These are phyloP conservation scores for Troilus luridus DNA, from an alignment of 2,888 invertebrate genomes.

Conservation along the genomic window DNA sequence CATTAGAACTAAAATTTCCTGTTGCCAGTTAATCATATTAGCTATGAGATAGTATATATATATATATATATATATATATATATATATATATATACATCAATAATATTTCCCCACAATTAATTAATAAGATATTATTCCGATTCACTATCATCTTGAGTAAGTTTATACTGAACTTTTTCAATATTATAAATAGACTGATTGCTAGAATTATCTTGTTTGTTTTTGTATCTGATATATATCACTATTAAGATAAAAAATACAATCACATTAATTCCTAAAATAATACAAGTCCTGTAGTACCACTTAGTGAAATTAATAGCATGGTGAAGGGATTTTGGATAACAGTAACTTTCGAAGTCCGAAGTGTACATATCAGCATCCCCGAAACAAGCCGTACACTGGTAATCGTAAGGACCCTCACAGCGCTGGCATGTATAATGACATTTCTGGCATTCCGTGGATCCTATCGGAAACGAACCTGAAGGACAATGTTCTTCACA, in stretches of 20 bases:
- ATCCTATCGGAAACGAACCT: slow-evolving; percentile 52
- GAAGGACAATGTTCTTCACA: slow-evolving; percentile 55
- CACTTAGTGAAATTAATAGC: slow-evolving; percentile 71
- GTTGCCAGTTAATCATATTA: no score
- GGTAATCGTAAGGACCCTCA: slow-evolving; percentile 78
- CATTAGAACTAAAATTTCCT: not conserved
- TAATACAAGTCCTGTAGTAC: slow-evolving; percentile 71
- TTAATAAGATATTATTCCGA: not conserved
- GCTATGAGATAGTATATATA: no score
- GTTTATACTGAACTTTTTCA: slow-evolving; percentile 55
- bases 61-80: no score
- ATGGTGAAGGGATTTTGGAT: slow-evolving; percentile 71
- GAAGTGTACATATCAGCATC: slow-evolving; percentile 71
- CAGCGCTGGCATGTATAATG: slow-evolving; percentile 84
- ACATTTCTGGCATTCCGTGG: slow-evolving; percentile 74
- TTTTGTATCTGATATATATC: not conserved
- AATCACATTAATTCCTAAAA: slow-evolving; percentile 69
- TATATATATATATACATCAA: not conserved
- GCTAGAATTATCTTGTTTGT: not conserved
- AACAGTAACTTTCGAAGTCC: slow-evolving; percentile 70
- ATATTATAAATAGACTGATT: slow-evolving; percentile 22
- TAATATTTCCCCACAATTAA: not conserved
- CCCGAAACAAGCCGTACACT: slow-evolving; percentile 78
- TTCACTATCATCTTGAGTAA: slow-evolving; percentile 56
- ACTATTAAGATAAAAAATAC: slow-evolving; percentile 65